Percentiles rank a stretch among this genome's conserved stretches.
Conservation (phyloP, 2,113 vertebrate species). For the Vidua macroura region DNA sequence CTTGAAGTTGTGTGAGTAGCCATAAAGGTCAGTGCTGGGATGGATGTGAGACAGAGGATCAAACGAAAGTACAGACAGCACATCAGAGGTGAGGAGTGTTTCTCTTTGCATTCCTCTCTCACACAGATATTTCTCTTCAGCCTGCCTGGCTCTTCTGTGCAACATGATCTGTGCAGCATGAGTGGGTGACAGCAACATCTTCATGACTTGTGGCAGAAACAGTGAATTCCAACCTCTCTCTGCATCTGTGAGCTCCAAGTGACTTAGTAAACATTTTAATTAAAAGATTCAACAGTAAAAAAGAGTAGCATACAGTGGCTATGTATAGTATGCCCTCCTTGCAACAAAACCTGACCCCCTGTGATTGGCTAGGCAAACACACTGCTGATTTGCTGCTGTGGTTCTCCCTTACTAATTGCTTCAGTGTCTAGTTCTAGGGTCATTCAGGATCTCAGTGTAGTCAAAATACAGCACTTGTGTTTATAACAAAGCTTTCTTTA, state of each 20-base stretch:
- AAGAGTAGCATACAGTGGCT: not conserved
- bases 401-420: not conserved
- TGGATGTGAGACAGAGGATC: not conserved
- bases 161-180: not conserved
- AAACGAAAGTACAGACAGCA: not conserved
- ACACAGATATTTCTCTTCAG: not conserved
- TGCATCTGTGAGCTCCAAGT: not conserved
- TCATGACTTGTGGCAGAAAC: accelerated
- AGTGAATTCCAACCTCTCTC: not conserved
- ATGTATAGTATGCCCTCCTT: not conserved
- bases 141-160: not conserved
- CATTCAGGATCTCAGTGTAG: not conserved
- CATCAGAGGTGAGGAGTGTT: not conserved
- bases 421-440: not conserved
- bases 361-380: not conserved
- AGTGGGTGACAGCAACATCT: not conserved
- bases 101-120: not conserved
- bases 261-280: not conserved
- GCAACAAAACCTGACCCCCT: not conserved
- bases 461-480: not conserved
- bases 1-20: not conserved
- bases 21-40: not conserved
- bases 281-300: not conserved
- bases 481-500: not conserved
- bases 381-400: not conserved